A percentile compares a stretch with the other conserved stretches of the same genome.
These are phyloP conservation scores for Colletes latitarsis DNA, from an alignment of 1,140 invertebrate species.

Conservation along the genomic window DNA sequence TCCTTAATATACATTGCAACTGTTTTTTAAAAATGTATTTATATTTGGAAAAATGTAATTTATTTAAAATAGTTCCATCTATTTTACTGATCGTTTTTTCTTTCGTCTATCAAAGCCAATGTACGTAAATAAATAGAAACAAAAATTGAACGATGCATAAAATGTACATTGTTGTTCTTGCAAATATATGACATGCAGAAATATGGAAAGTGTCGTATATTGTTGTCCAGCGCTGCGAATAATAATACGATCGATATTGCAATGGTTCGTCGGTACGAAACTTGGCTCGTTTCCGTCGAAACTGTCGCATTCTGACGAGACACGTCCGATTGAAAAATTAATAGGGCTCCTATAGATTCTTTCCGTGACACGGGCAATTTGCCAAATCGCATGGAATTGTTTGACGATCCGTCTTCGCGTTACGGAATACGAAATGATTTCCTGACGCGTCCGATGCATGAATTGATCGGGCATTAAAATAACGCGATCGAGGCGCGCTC, in stretches of 20 bases:
- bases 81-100: too few species aligned
- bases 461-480: constrained; percentile 5
- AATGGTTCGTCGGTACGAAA: not conserved
- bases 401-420: constrained; percentile 4
- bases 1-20: too few species aligned
- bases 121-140: too few species aligned
- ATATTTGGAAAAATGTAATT: too few species aligned
- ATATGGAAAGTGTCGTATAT: too few species aligned
- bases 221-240: too few species aligned
- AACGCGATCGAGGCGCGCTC: not conserved
- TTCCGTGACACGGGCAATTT: constrained; percentile 29
- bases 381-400: not conserved
- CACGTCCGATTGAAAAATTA: constrained; percentile 22
- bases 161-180: too few species aligned
- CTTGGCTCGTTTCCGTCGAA: not conserved
- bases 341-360: not conserved
- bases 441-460: constrained; percentile 23
- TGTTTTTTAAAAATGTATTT: too few species aligned
- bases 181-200: too few species aligned
- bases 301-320: not conserved
- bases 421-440: constrained; percentile 6
- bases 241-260: not conserved
- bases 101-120: too few species aligned
- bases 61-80: too few species aligned
- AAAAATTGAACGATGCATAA: too few species aligned